Base-by-base conservation (phyloP, 2,113 vertebrate species). In the Paramormyrops kingsleyae region DNA sequence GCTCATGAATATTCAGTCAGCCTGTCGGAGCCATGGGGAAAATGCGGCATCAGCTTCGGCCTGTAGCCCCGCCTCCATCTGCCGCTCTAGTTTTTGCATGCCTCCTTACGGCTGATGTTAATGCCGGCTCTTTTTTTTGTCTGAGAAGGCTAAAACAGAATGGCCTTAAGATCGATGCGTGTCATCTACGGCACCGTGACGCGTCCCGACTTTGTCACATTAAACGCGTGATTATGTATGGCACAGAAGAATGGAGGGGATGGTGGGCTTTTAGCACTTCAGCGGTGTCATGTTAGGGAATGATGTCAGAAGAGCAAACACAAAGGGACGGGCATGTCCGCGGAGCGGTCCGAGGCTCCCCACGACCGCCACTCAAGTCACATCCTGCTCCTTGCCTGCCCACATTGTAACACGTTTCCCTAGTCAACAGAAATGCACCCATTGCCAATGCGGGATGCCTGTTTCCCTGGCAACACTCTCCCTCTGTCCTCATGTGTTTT, bases 1-100 rank as follows among this genome's bases (percentile, higher is more conserved):
- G 6, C 66, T 90, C 90, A 92, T 93, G 92, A 92, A 93, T 93
- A 93, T 93, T 92, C 80, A 92, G 91, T 42, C 50, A 87, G 88
- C 70, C 80, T 70, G 59, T 80, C 10, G 53, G 44, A 7, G 17
- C 31, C 39, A 27, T 10, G 46, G 24, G 90, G 59, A 87, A 88
- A 90, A 86, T 89, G 66, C 50, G 88, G 91, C 91, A 93, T 93
- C 90, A 88, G 92, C 90, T 83, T 44, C 49, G 80, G 47, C 77
- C 83, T 77, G 87, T 87, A 89, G 88, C 91, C 52, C 50, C 44
- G 3, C 35, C 80, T 24, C 59, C 9, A 15, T 9, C 46, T 85
- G 83, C 6, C 24, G 7, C 44, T 1, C 8, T 84, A 24, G 44
- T 4, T 21, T 15, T 27, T 47, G 10, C 24, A 47, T 86, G n/a